These are phyloP conservation scores for Leptinotarsa undecemlineata DNA, from an alignment of 1,140 invertebrate species.

Conservation along the genomic window DNA sequence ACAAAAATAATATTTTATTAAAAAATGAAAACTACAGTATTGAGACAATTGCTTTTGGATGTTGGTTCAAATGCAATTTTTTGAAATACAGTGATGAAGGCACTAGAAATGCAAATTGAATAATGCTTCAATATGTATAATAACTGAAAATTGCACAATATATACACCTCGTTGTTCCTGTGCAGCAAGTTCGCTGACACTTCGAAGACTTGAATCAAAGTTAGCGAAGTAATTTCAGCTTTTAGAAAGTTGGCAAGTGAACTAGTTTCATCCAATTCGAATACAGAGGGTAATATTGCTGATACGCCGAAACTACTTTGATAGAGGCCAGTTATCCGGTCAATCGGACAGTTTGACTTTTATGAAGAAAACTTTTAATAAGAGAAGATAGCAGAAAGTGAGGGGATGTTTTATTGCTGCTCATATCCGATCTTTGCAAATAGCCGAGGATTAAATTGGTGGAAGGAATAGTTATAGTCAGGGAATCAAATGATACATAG, in stretches of 20 bases:
- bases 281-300: slow-evolving; percentile 8
- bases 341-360: slow-evolving; percentile 7
- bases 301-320: neutral
- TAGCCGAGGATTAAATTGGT: slow-evolving; percentile 3
- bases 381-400: slow-evolving; percentile 2
- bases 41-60: too few species aligned
- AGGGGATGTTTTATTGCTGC: slow-evolving; percentile 5
- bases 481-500: neutral
- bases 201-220: neutral
- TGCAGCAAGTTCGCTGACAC: neutral
- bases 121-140: too few species aligned
- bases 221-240: neutral
- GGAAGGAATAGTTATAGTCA: neutral
- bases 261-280: slow-evolving; percentile 3
- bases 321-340: slow-evolving; percentile 7
- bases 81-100: too few species aligned
- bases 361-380: slow-evolving; percentile 8
- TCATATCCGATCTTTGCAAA: slow-evolving; percentile 8
- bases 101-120: too few species aligned
- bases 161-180: neutral
- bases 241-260: neutral
- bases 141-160: too few species aligned
- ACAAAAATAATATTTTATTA: too few species aligned
- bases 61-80: too few species aligned
- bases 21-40: too few species aligned